Conservation (phyloP, 1,140 invertebrate genomes). For the Cephus cinctus region DNA sequence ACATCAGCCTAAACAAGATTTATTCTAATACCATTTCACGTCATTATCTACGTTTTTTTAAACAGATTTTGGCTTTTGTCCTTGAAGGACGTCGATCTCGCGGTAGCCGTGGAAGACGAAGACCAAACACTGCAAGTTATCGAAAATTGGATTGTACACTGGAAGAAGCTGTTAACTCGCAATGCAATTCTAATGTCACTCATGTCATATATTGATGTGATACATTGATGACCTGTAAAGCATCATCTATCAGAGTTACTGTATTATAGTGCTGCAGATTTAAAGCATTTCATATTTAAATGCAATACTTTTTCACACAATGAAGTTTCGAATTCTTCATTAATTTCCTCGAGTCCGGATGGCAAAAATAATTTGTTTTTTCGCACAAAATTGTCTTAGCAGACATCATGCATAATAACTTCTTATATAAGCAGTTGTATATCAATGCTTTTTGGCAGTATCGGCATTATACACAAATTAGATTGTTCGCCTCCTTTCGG, state of each 20-base stretch:
- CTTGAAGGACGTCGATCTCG: slow-evolving; percentile 59
- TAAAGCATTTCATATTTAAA: slow-evolving; percentile 20
- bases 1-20: not conserved
- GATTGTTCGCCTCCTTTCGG: no score
- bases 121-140: slow-evolving; percentile 62
- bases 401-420: no score
- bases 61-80: slow-evolving; percentile 60
- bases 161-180: slow-evolving; percentile 64
- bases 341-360: no score
- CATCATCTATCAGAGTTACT: slow-evolving; percentile 16
- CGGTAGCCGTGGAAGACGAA: slow-evolving; percentile 49
- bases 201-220: slow-evolving; percentile 53
- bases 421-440: no score
- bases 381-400: no score
- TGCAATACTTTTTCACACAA: slow-evolving; percentile 14
- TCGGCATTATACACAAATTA: no score
- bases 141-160: slow-evolving; percentile 63
- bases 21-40: not conserved
- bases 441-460: no score
- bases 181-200: slow-evolving; percentile 50
- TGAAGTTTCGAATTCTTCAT: slow-evolving; percentile 16
- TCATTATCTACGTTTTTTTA: not conserved
- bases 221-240: not conserved
- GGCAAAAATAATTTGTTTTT: no score
- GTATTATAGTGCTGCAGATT: slow-evolving; percentile 26